Conservation (phyloP, 1,140 invertebrate genomes). For the Aphidius ervi region DNA sequence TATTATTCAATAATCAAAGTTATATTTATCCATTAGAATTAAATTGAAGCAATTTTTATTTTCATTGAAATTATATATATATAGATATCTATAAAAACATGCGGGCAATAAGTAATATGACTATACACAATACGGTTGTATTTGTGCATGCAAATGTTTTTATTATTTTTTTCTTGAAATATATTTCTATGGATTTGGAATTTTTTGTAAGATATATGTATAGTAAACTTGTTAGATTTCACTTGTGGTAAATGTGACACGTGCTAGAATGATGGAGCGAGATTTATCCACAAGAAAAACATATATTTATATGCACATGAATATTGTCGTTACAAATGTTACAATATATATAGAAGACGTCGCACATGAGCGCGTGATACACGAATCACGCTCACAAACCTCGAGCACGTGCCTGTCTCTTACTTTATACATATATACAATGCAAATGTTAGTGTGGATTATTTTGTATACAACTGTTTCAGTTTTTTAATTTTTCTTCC, state of each 20-base stretch:
- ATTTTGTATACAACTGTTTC: no score
- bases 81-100: no score
- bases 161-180: no score
- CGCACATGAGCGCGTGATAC: slow-evolving; percentile 21
- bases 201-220: not conserved
- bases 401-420: slow-evolving; percentile 20
- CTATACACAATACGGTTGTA: no score
- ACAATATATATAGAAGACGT: slow-evolving; percentile 12
- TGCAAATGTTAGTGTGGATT: not conserved
- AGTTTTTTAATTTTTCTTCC: no score
- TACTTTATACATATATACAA: not conserved
- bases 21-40: no score
- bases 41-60: no score
- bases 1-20: no score
- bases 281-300: slow-evolving; percentile 2
- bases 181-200: not conserved
- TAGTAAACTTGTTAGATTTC: slow-evolving; percentile 16
- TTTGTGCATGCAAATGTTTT: no score
- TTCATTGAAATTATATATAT: no score
- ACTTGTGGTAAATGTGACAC: slow-evolving; percentile 13
- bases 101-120: no score
- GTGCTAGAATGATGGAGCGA: slow-evolving; percentile 20
- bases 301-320: not conserved
- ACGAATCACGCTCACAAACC: slow-evolving; percentile 20
- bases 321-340: slow-evolving; percentile 11